phyloP scores from a whole-genome alignment of 1,140 invertebrate species.

The Argopecten irradians region DNA sequence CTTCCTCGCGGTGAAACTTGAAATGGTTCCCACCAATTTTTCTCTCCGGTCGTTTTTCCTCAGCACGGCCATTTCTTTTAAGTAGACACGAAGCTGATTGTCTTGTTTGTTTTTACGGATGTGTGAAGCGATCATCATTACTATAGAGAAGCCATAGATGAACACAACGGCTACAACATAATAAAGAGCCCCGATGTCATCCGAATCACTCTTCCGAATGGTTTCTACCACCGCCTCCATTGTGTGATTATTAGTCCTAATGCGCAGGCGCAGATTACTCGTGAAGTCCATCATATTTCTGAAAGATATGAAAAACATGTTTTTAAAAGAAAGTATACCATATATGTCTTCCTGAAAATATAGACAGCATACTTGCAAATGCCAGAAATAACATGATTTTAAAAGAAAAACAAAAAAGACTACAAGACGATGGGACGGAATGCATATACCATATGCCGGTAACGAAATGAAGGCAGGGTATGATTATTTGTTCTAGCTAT shows the following conservation, averaged over 20 bases:
- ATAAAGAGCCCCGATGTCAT: slow-evolving; percentile 74
- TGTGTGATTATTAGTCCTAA: slow-evolving; percentile 60
- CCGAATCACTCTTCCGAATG: slow-evolving; percentile 52
- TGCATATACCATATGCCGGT: too few relatives aligned
- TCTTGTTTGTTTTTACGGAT: slow-evolving; percentile 75
- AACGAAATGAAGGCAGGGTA: too few relatives aligned
- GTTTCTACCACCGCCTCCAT: slow-evolving; percentile 64
- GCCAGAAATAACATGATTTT: too few relatives aligned
- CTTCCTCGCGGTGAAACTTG: slow-evolving; percentile 52
- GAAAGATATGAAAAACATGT: background rate
- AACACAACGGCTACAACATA: slow-evolving; percentile 75
- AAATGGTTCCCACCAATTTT: slow-evolving; percentile 65
- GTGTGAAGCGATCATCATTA: slow-evolving; percentile 76
- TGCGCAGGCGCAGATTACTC: slow-evolving; percentile 59
- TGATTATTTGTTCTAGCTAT: too few relatives aligned
- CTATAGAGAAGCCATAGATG: slow-evolving; percentile 75
- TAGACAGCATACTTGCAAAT: too few relatives aligned
- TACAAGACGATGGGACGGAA: too few relatives aligned
- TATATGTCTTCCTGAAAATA: background rate
- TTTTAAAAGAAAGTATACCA: background rate
- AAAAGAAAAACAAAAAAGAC: too few relatives aligned
- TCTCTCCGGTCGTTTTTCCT: slow-evolving; percentile 70
- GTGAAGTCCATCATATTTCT: slow-evolving; percentile 63
- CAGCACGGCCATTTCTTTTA: slow-evolving; percentile 73
- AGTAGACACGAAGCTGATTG: slow-evolving; percentile 69